phyloP scores from a whole-genome alignment of 2,888 invertebrate species.

The Tenthredo amoena region DNA sequence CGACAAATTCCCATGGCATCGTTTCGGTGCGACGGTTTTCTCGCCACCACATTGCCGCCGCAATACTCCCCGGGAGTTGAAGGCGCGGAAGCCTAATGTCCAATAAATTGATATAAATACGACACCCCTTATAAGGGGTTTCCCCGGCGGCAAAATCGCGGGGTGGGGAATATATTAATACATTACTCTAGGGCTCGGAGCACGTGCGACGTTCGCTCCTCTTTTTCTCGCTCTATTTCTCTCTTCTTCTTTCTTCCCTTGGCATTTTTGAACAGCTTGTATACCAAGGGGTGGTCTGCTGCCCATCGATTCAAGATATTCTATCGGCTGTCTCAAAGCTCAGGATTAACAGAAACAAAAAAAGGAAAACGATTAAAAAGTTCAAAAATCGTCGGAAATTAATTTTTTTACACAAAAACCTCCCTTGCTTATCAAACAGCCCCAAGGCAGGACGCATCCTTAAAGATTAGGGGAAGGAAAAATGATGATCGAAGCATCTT shows the following conservation, averaged over 20 bases:
- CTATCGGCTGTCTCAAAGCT: constrained; percentile 3
- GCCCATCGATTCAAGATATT: constrained; percentile 21
- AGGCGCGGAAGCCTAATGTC: constrained; percentile 54
- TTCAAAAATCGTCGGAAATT: neutral
- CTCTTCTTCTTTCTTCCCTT: constrained; percentile 4
- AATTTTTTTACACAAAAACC: neutral
- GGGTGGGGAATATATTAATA: constrained; percentile 56
- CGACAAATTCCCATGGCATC: constrained; percentile 55
- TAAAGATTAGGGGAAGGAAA: neutral
- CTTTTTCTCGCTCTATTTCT: neutral
- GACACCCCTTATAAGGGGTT: constrained; percentile 52
- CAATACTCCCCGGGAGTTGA: constrained; percentile 44
- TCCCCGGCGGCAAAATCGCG: constrained; percentile 13
- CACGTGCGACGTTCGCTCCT: constrained; percentile 50
- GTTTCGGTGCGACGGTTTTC: constrained; percentile 45
- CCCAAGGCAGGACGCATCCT: neutral
- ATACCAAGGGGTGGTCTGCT: neutral
- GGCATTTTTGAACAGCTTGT: constrained; percentile 48
- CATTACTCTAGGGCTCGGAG: constrained; percentile 54
- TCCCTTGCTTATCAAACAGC: neutral
- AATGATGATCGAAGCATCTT: neutral
- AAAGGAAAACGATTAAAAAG: neutral
- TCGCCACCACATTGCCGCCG: constrained; percentile 51
- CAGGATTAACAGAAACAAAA: neutral
- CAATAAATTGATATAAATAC: constrained; percentile 57